Evolutionary conservation across 2,888 invertebrate species (phyloP).

Genomic region (Hirudinaria manillensis): DNA sequence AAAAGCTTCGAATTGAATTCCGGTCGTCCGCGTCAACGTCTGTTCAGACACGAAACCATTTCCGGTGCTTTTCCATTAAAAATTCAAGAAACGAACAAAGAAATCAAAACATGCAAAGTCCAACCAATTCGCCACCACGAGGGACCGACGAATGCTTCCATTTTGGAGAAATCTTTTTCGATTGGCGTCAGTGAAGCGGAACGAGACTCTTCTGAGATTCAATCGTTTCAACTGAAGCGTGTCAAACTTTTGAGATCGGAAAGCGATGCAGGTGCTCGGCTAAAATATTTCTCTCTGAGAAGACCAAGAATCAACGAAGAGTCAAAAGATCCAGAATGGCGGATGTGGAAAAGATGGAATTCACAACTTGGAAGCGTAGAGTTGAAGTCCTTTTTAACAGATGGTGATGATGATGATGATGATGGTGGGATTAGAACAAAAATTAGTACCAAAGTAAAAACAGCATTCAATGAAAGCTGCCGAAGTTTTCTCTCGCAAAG

Average conservation of each 20-base stretch:
- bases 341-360: background rate
- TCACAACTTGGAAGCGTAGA: background rate
- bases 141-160: no score
- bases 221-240: background rate
- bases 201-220: no score
- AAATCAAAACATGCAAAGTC: conserved; percentile 5
- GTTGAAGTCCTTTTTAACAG: background rate
- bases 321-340: background rate
- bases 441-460: background rate
- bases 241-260: conserved; percentile 8
- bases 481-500: background rate
- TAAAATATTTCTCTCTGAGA: conserved; percentile 16
- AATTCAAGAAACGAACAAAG: background rate
- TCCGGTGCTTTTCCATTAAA: background rate
- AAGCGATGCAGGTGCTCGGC: background rate
- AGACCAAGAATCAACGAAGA: conserved; percentile 10
- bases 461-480: conserved; percentile 1
- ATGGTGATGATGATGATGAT: no score
- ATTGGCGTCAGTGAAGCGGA: no score
- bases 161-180: no score
- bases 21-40: no score
- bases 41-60: background rate
- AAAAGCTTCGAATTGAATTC: no score
- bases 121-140: background rate
- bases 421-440: background rate